Evolutionary conservation across 2,113 vertebrate genomes (phyloP).

Genomic region (Pelusios castaneus): DNA sequence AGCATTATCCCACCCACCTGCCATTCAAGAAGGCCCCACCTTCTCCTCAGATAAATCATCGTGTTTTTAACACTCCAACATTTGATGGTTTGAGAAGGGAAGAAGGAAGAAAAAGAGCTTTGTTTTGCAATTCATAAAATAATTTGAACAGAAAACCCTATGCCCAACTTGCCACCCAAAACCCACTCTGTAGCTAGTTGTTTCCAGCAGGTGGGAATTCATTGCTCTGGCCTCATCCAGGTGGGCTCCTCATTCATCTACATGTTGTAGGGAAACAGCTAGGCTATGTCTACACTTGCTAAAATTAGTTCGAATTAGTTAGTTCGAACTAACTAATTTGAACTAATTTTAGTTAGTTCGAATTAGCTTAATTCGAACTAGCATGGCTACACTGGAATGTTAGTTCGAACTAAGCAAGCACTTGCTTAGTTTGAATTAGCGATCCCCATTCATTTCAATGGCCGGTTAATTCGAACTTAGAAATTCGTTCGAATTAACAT

Average conservation of each 20-base stretch:
- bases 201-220: not conserved
- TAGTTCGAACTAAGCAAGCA: too few relatives aligned
- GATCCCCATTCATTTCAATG: too few relatives aligned
- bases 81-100: not conserved
- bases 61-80: not conserved
- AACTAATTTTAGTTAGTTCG: too few relatives aligned
- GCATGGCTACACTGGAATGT: too few relatives aligned
- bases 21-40: constrained; percentile 16
- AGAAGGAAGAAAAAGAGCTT: not conserved
- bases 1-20: not conserved
- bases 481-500: too few relatives aligned
- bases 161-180: not conserved
- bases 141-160: not conserved
- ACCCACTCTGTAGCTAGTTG: not conserved
- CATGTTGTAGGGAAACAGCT: not conserved
- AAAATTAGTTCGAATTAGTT: too few relatives aligned
- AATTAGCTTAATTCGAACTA: too few relatives aligned
- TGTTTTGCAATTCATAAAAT: not conserved
- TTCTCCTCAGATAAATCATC: not conserved
- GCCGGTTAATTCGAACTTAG: too few relatives aligned
- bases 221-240: not conserved
- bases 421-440: too few relatives aligned
- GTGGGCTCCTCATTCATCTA: not conserved
- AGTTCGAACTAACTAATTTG: too few relatives aligned
- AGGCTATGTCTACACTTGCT: too few relatives aligned